These are phyloP conservation scores for Rhinella marina DNA, from an alignment of 2,797 vertebrate genomes.

Conservation along the genomic window DNA sequence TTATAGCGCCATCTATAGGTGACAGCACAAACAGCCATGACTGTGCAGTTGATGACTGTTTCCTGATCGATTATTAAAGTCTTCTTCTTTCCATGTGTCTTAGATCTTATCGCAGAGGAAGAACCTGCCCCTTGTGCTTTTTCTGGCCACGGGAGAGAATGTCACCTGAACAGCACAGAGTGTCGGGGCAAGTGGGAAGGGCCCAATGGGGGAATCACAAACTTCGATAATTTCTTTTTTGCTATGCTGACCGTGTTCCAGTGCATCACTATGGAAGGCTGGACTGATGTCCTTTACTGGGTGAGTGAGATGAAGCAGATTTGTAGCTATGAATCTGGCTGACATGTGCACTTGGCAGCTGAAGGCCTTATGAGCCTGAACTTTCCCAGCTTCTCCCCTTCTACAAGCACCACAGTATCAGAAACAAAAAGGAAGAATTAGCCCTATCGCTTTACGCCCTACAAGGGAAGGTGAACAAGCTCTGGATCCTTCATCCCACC, in stretches of 20 bases:
- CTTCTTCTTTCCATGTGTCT: not conserved
- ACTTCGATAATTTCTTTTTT: conserved; percentile 96
- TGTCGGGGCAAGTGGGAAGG: conserved; percentile 92
- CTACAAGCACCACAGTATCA: no score
- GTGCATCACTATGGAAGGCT: conserved; percentile 97
- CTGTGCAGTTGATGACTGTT: not conserved
- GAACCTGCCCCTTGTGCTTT: conserved; percentile 89
- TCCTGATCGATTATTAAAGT: not conserved
- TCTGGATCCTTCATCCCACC: no score
- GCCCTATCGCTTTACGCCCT: no score
- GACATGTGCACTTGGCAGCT: no score
- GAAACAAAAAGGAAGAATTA: no score
- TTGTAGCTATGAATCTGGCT: no score
- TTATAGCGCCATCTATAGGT: conserved; percentile 12
- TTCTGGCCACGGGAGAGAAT: conserved; percentile 85
- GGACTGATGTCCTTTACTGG: conserved; percentile 96
- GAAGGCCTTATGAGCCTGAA: no score
- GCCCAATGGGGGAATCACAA: conserved; percentile 94
- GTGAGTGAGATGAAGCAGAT: conserved; percentile 69
- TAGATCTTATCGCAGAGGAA: conserved; percentile 87
- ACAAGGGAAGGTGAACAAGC: no score
- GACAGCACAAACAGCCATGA: not conserved
- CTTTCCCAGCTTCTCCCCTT: no score
- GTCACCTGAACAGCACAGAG: conserved; percentile 82
- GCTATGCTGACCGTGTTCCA: conserved; percentile 97